These are phyloP conservation scores for Lasioglossum oenotherae DNA, from an alignment of 2,888 invertebrate species.

Conservation along the genomic window DNA sequence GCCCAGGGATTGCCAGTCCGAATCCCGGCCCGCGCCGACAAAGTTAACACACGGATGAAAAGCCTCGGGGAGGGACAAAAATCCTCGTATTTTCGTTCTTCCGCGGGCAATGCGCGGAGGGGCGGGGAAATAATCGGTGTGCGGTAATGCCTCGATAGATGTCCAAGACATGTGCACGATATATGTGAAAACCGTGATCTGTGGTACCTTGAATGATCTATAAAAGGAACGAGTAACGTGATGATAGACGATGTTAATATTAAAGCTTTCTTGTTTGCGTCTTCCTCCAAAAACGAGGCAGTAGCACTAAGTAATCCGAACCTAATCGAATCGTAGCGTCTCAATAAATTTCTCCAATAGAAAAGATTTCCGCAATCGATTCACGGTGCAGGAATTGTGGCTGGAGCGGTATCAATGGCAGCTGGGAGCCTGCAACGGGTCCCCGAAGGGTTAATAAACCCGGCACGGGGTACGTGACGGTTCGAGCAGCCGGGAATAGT, in stretches of 20 bases:
- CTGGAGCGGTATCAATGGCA: background rate
- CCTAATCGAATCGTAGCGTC: background rate
- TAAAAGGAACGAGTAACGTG: too few relatives aligned
- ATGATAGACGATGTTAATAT: too few relatives aligned
- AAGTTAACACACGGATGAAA: background rate
- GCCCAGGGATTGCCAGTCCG: conserved; percentile 40
- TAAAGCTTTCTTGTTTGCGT: too few relatives aligned
- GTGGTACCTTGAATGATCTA: too few relatives aligned
- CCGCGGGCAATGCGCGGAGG: background rate
- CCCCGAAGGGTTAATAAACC: conserved; percentile 28
- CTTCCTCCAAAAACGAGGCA: background rate
- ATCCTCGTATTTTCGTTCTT: background rate
- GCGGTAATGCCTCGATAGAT: background rate
- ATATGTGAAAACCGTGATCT: background rate
- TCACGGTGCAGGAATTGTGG: background rate
- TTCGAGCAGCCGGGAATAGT: background rate
- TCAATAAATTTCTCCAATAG: background rate
- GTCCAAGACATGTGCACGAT: background rate
- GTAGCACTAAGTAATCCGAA: background rate
- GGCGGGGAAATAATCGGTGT: background rate
- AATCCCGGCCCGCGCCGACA: conserved; percentile 20
- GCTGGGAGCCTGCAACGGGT: conserved; percentile 1
- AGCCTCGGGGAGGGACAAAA: background rate
- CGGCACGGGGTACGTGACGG: background rate
- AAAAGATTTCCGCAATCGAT: background rate